phyloP scores from a whole-genome alignment of 1,140 invertebrate species.

The Scaptodrosophila lebanonensis region DNA sequence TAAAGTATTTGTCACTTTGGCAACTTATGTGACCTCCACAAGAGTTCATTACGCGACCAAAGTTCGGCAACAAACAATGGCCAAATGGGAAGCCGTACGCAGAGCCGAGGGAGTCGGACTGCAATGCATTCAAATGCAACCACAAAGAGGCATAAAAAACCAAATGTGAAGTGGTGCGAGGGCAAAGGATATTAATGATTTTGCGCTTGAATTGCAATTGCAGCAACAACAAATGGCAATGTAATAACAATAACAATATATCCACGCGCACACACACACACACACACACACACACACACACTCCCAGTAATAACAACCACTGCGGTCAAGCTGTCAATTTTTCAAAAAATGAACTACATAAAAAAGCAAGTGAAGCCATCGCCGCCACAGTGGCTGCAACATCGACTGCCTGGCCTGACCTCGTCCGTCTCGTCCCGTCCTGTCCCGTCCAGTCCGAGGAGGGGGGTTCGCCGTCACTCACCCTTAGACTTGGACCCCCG shows the following conservation, averaged over 20 bases:
- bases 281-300: conserved; percentile 11
- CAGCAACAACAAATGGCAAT: conserved; percentile 43
- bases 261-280: conserved; percentile 30
- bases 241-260: conserved; percentile 69
- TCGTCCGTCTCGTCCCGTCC: no score
- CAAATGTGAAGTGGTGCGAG: background rate
- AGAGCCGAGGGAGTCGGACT: conserved; percentile 9
- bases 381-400: conserved; percentile 21
- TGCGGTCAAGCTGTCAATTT: conserved; percentile 72
- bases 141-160: conserved; percentile 3
- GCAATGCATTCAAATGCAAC: conserved; percentile 22
- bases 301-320: conserved; percentile 18
- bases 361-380: conserved; percentile 42
- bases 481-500: background rate
- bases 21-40: conserved; percentile 2
- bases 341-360: conserved; percentile 67
- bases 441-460: no score
- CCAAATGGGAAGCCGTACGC: conserved; percentile 49
- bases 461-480: conserved; percentile 6
- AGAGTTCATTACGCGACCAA: conserved; percentile 48
- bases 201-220: conserved; percentile 74
- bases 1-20: background rate
- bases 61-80: conserved; percentile 39
- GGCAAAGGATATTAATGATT: conserved; percentile 76
- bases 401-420: no score